Base-by-base conservation (phyloP, 2,113 vertebrate genomes). In the Eidolon helvum region DNA sequence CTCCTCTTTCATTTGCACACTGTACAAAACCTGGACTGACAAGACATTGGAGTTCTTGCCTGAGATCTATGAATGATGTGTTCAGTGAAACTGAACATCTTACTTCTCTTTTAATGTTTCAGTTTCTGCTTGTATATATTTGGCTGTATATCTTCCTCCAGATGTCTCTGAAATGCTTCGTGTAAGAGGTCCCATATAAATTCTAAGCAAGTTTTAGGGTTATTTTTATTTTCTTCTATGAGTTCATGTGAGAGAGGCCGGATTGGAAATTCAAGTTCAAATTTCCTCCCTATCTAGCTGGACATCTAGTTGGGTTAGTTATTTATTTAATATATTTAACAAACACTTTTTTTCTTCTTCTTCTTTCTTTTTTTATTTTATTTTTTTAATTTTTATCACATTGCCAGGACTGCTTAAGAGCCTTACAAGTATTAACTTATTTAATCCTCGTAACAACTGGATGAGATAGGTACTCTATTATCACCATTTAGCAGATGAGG, bases 71-170 rank as follows among this genome's bases (percentile, higher is more conserved):
- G 91, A 92, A 65, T 96, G 71, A 68, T 94, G 68, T 79, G 33
- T 53, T 48, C 87, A 92, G 78, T 92, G 87, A 96, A 96, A 94
- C 68, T 30, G 53, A 93, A 63, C 57, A 55, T 95, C 63, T 90
- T 87, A 93, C 93, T 97, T 93, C 93, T n/a, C 77, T 63, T 78
- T 97, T 96, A 77, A 66, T 75, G 7, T 63, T 92, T 84, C 87
- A 50, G 82, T 95, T 97, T 90, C 83, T 85, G 71, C 78, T 75
- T 89, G 50, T 97, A 43, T 91, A 30, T 91, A 69, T 88, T 96
- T 95, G 68, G 43, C 71, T 96, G 50, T 96, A 95, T 84, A 55
- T 61, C 78, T 98, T 93, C 88, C 33, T 95, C 92, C 94, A 97
- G 93, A 92, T 98, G 91, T 95, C 78, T 94, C 40, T 95, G 87